Evolutionary conservation across 1,140 invertebrate species (phyloP).

Genomic region (Paraescarpia echinospica): DNA sequence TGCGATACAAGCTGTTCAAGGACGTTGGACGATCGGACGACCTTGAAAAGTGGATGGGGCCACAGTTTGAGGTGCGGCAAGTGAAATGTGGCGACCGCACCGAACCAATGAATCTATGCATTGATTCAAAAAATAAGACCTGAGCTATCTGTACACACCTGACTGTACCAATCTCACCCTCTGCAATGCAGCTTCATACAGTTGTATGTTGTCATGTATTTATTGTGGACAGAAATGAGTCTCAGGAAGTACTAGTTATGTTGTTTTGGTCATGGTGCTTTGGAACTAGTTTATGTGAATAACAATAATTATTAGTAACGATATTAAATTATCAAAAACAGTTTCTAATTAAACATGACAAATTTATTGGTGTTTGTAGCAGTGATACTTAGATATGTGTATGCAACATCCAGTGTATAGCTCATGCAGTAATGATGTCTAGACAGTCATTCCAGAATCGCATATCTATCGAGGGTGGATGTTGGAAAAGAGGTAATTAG

Average conservation of each 20-base stretch:
- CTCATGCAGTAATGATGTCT: neutral
- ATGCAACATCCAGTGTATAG: neutral
- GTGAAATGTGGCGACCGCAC: slow-evolving; percentile 5
- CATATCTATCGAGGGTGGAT: neutral
- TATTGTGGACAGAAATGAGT: no score
- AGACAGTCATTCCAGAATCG: neutral
- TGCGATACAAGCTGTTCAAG: slow-evolving; percentile 28
- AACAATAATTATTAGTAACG: neutral
- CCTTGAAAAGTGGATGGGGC: slow-evolving; percentile 17
- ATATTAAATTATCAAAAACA: neutral
- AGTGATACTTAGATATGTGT: neutral
- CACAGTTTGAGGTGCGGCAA: slow-evolving; percentile 18
- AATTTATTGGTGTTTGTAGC: neutral
- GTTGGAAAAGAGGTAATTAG: no score
- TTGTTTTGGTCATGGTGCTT: neutral
- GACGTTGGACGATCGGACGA: slow-evolving; percentile 20
- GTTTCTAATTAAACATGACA: neutral
- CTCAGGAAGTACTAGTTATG: neutral
- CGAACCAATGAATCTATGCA: neutral
- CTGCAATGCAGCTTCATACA: no score
- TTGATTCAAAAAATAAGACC: neutral
- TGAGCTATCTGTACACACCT: no score
- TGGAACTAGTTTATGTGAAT: neutral
- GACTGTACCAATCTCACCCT: no score
- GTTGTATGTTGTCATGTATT: no score